phyloP scores from a whole-genome alignment of 2,113 vertebrate genomes.

The Stictonetta naevosa region DNA sequence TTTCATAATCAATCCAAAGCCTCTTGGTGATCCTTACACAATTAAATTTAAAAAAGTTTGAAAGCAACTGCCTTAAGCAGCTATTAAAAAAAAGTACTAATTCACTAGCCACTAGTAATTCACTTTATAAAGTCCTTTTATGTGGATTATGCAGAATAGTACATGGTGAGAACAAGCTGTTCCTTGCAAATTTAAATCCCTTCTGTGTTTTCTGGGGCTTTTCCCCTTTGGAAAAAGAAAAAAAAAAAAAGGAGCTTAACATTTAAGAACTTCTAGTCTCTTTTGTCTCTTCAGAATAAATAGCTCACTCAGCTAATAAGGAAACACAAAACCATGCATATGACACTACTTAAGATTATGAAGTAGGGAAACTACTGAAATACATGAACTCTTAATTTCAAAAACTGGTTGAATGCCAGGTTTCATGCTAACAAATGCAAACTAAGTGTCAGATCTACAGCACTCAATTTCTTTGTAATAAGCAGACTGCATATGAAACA shows the following conservation, averaged over 20 bases:
- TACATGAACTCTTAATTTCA: neutral
- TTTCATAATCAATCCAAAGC: neutral
- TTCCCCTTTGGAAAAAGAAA: neutral
- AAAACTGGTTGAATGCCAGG: constrained; percentile 3
- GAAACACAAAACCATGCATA: constrained; percentile 56
- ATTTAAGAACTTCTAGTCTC: neutral
- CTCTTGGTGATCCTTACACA: neutral
- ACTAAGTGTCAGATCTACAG: constrained; percentile 4
- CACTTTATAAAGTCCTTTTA: neutral
- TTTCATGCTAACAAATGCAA: constrained; percentile 44
- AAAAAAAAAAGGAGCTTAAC: neutral
- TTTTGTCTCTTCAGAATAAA: constrained; percentile 18
- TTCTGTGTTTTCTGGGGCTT: neutral
- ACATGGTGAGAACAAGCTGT: fast-evolving
- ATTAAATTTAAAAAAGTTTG: neutral
- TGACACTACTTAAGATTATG: constrained; percentile 28
- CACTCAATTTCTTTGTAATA: neutral
- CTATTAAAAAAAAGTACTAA: no score
- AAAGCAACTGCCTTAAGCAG: neutral
- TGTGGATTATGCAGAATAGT: neutral
- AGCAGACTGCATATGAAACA: neutral
- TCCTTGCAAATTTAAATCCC: constrained; percentile 3
- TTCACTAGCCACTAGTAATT: neutral
- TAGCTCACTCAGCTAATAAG: neutral
- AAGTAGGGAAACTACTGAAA: constrained; percentile 30